Base-by-base conservation (phyloP, 2,113 vertebrate genomes). In the Siniperca chuatsi region DNA sequence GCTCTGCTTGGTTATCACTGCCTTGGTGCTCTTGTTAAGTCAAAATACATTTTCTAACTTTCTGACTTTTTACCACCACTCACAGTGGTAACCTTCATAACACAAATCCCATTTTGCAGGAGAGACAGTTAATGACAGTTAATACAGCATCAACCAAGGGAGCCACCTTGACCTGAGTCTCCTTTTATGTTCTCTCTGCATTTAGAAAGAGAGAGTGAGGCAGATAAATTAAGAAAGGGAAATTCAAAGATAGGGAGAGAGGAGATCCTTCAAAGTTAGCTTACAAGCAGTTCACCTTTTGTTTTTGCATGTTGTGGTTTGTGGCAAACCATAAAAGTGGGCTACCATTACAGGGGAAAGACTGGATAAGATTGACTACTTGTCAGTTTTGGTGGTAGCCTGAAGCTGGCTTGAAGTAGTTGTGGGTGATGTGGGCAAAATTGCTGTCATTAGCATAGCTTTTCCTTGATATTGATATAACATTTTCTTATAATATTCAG, bases 231-330 rank as follows among this genome's bases (percentile, higher is more conserved):
- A 77, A 55, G 16, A 69, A 12, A 42, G 29, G 55, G 54, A 61
- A 77, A 74, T 23, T 57, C n/a, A 77, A 66, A 44, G 42, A 60
- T 23, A 21, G 6, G 18, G 42, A 58, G 33, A 35, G 61, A 46
- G 20, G 71, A 75, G 25, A 16, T 4, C 21, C 48, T 50, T 73
- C 9, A 61, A 61, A 68, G 46, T 64, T 15, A 29, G 2, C 16
- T 42, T n/a, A 7, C 7, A 11, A 58, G 57, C 72, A 33, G 35
- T 44, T 76, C 76, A 78, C 73, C 82, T 78, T 70, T 37, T 76
- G 44, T 68, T 71, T 29, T 54, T 48, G 69, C 12, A 71, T 50
- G 35, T 75, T 50, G 83, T 85, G 89, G 85, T 85, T 90, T 87
- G 85, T 88, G 86, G 86, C 23, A 1, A 73, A 71, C 70, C 77